Percentiles rank a stretch among this genome's conserved stretches.
Evolutionary conservation across 2,113 vertebrate species (phyloP).

Genomic region (Boulengeromyrus knoepffleri): DNA sequence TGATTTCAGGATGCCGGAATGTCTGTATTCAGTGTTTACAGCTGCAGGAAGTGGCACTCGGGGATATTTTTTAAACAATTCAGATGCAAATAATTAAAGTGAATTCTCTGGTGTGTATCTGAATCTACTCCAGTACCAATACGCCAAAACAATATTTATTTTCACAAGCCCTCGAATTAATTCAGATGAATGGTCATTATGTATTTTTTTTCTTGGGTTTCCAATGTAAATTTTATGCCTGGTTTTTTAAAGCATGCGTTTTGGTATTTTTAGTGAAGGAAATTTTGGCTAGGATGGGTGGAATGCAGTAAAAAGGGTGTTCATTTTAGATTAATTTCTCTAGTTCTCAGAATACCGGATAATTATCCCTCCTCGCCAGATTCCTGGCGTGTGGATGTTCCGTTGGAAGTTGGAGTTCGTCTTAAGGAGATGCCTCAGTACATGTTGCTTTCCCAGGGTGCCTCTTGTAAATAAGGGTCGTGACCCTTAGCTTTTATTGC

Average conservation of each 20-base stretch:
- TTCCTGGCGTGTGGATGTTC: background rate
- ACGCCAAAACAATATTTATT: background rate
- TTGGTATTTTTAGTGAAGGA: background rate
- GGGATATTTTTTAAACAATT: constrained; percentile 28
- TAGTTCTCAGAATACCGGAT: background rate
- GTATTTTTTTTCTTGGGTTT: background rate
- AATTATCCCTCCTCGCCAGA: background rate
- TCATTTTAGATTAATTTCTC: background rate
- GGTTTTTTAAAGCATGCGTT: background rate
- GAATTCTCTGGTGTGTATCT: background rate
- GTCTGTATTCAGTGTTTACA: constrained; percentile 40
- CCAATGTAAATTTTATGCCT: background rate
- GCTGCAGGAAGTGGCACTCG: constrained; percentile 41
- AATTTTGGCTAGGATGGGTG: background rate
- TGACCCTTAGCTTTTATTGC: background rate
- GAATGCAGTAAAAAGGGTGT: background rate
- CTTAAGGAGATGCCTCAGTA: background rate
- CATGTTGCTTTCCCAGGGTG: background rate
- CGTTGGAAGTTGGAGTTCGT: background rate
- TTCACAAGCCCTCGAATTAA: background rate
- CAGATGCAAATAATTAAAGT: constrained; percentile 29
- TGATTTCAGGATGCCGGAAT: constrained; percentile 39
- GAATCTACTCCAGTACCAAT: constrained; percentile 5
- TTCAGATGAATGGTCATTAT: background rate
- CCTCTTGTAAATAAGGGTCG: background rate